A percentile compares a stretch with the other conserved stretches of the same genome.
These are phyloP conservation scores for Meganola albula DNA, from an alignment of 2,888 invertebrate species.

Conservation along the genomic window DNA sequence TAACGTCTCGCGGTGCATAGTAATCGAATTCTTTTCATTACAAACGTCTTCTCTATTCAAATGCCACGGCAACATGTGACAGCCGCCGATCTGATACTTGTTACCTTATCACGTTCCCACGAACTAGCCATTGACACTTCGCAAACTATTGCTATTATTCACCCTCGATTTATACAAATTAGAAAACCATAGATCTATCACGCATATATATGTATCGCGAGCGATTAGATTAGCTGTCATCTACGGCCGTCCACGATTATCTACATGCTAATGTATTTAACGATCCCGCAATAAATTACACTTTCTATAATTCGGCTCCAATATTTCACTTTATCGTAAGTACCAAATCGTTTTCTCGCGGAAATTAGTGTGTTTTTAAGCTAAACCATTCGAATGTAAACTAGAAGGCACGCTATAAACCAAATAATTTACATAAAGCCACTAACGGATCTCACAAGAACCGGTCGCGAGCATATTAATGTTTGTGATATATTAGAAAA, in stretches of 20 bases:
- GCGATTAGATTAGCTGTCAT: too few relatives aligned
- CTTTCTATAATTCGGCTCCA: slow-evolving; percentile 57
- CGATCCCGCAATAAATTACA: slow-evolving; percentile 52
- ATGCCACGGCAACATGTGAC: slow-evolving; percentile 51
- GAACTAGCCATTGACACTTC: slow-evolving; percentile 9
- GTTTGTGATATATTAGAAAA: slow-evolving; percentile 75
- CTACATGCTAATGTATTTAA: slow-evolving; percentile 46
- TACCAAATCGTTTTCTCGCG: slow-evolving; percentile 31
- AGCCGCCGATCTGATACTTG: slow-evolving; percentile 26
- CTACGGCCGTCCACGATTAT: too few relatives aligned
- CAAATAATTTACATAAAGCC: slow-evolving; percentile 73
- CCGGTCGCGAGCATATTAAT: slow-evolving; percentile 68
- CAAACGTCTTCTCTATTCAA: slow-evolving; percentile 49
- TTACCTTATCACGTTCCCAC: slow-evolving; percentile 23
- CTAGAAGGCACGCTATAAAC: slow-evolving; percentile 67
- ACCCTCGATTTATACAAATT: too few relatives aligned
- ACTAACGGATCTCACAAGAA: slow-evolving; percentile 74
- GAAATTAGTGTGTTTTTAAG: slow-evolving; percentile 41
- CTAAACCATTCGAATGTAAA: slow-evolving; percentile 60
- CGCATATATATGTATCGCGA: too few relatives aligned
- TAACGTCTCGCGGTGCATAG: slow-evolving; percentile 54
- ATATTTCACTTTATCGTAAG: slow-evolving; percentile 45
- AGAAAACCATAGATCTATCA: too few relatives aligned
- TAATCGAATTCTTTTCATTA: slow-evolving; percentile 69
- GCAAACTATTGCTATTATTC: too few relatives aligned